A percentile compares a stretch with the other conserved stretches of the same genome.
Evolutionary conservation across 2,888 invertebrate species (phyloP).

Genomic region (Meiosimyza platycephala): DNA sequence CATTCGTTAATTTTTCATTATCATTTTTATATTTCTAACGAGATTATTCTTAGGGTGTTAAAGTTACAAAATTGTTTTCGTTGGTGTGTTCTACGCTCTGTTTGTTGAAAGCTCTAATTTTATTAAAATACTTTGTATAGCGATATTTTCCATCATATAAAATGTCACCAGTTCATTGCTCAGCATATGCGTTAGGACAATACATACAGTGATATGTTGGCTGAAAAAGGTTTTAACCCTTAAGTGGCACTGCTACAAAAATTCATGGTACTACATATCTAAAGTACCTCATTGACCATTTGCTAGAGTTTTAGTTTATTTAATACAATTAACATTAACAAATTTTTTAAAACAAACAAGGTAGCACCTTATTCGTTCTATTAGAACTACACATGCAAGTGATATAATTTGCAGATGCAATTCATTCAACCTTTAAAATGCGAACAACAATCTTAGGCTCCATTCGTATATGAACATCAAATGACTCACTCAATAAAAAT

Average conservation of each 20-base stretch:
- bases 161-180: neutral
- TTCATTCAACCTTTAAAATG: neutral
- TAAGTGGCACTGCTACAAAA: no score
- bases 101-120: neutral
- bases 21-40: no score
- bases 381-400: neutral
- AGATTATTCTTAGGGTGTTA: no score
- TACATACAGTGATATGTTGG: no score
- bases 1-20: no score
- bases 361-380: neutral
- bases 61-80: no score
- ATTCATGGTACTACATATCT: no score
- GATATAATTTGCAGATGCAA: neutral
- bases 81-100: neutral
- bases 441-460: neutral
- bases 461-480: neutral
- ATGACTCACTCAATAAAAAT: neutral
- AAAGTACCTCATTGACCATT: neutral
- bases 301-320: neutral
- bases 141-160: no score
- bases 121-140: neutral
- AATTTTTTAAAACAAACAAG: neutral
- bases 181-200: no score
- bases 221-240: no score
- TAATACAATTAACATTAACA: neutral